These are phyloP conservation scores for Cheilosia scutellata DNA, from an alignment of 2,888 invertebrate species.

Conservation along the genomic window DNA sequence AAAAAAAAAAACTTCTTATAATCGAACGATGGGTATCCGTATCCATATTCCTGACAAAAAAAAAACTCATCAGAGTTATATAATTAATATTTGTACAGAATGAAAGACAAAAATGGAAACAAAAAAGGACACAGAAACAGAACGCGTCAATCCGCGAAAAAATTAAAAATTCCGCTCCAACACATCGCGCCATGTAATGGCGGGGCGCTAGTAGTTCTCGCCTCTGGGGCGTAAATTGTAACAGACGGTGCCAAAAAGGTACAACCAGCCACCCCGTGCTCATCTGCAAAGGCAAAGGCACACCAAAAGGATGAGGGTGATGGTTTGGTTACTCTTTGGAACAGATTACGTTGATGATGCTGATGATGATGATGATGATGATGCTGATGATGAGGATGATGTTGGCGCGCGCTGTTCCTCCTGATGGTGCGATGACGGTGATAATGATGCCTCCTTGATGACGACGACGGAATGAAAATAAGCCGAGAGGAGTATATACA, in stretches of 20 bases:
- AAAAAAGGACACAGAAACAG: slow-evolving; percentile 10
- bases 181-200: slow-evolving; percentile 30
- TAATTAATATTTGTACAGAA: slow-evolving; percentile 57
- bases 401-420: slow-evolving; percentile 47
- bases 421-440: slow-evolving; percentile 59
- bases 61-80: slow-evolving; percentile 32
- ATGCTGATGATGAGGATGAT: slow-evolving; percentile 44
- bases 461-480: slow-evolving; percentile 27
- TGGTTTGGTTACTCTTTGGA: slow-evolving; percentile 67
- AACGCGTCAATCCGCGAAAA: slow-evolving; percentile 69
- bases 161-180: slow-evolving; percentile 50
- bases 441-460: slow-evolving; percentile 71
- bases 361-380: slow-evolving; percentile 60
- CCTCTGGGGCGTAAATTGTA: slow-evolving; percentile 60
- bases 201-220: slow-evolving; percentile 34
- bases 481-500: slow-evolving; percentile 18
- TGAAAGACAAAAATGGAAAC: background rate
- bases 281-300: background rate
- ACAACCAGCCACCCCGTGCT: slow-evolving; percentile 41
- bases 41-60: background rate
- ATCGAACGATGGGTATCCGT: too few relatives aligned
- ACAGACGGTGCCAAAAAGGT: slow-evolving; percentile 74
- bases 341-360: slow-evolving; percentile 70
- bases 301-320: slow-evolving; percentile 8
- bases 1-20: too few relatives aligned